These are phyloP conservation scores for Diglossa brunneiventris DNA, from an alignment of 2,113 vertebrate species.

Conservation along the genomic window DNA sequence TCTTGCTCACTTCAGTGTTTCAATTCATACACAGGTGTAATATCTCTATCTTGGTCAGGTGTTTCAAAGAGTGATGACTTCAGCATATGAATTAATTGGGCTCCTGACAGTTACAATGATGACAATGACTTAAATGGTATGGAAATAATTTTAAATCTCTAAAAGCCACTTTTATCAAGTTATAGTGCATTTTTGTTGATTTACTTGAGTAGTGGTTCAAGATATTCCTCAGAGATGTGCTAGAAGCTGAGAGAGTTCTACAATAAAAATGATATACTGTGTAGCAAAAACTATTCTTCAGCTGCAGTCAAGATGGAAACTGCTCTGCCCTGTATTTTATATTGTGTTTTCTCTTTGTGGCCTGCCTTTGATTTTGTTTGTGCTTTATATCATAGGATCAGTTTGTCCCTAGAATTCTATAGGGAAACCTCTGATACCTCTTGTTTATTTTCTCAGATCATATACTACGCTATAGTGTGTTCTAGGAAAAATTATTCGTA, in stretches of 20 bases:
- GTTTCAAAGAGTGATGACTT: background rate
- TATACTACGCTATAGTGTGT: background rate
- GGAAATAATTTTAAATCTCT: background rate
- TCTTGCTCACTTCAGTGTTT: background rate
- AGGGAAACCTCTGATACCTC: background rate
- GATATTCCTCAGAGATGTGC: background rate
- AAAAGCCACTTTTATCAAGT: background rate
- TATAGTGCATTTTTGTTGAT: background rate
- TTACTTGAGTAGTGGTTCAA: background rate
- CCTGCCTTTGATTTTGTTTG: conserved; percentile 11
- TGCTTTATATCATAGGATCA: background rate
- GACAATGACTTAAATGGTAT: background rate
- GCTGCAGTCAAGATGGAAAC: background rate
- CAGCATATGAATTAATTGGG: background rate
- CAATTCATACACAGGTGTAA: background rate
- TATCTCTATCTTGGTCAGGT: background rate
- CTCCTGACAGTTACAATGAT: background rate
- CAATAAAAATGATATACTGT: conserved; percentile 28
- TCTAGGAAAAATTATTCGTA: background rate
- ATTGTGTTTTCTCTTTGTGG: background rate
- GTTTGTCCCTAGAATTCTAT: background rate
- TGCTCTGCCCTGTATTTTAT: background rate
- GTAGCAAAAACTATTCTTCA: conserved; percentile 14
- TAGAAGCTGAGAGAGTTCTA: background rate
- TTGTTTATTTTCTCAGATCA: background rate